phyloP scores from a whole-genome alignment of 2,888 invertebrate species.

The Cerastis leucographa region DNA sequence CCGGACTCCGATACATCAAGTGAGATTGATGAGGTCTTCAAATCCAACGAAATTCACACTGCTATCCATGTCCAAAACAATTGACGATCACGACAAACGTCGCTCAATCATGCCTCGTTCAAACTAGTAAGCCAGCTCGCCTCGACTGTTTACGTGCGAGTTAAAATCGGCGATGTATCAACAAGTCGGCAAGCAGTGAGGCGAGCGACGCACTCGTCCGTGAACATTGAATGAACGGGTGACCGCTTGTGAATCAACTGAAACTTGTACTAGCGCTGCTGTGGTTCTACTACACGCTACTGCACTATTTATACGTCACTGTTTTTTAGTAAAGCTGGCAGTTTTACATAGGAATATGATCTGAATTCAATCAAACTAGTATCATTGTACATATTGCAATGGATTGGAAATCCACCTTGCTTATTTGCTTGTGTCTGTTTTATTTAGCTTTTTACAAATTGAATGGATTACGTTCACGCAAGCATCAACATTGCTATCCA shows the following conservation, averaged over 20 bases:
- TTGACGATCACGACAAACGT: not conserved
- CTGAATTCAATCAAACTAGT: not conserved
- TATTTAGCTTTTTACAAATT: not conserved
- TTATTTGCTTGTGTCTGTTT: not conserved
- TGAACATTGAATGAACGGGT: slow-evolving; percentile 61
- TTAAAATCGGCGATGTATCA: slow-evolving; percentile 65
- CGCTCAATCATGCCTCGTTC: slow-evolving; percentile 26
- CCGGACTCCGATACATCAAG: not conserved
- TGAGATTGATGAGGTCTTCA: not conserved
- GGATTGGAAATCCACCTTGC: not conserved
- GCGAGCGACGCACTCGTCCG: slow-evolving; percentile 58
- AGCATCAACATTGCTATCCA: no score
- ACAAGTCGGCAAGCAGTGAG: slow-evolving; percentile 70
- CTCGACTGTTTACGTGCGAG: slow-evolving; percentile 45
- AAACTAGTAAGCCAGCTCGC: slow-evolving; percentile 23
- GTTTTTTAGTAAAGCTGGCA: not conserved
- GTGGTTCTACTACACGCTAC: not conserved
- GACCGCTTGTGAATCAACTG: slow-evolving; percentile 65
- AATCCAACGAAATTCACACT: not conserved
- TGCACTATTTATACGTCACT: not conserved
- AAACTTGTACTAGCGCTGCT: slow-evolving; percentile 42
- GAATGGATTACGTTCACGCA: not conserved
- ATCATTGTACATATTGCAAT: not conserved
- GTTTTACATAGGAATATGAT: not conserved
- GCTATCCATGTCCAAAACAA: slow-evolving; percentile 11